A percentile compares a stretch with the other conserved stretches of the same genome.
phyloP scores from a whole-genome alignment of 2,113 vertebrate species.

The Hirundichthys speculiger region DNA sequence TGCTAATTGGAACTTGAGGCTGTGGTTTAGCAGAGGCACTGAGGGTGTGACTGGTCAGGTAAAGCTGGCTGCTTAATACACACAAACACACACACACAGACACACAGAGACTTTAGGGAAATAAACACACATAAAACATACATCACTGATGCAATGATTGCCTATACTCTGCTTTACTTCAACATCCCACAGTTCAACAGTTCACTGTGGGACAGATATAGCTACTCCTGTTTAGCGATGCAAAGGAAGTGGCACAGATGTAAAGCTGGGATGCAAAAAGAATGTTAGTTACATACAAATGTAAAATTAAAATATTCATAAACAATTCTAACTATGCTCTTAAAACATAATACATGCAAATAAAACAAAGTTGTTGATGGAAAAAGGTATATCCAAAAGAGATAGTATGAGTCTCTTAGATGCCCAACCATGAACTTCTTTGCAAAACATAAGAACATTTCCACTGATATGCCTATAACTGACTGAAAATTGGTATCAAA shows the following conservation, averaged over 20 bases:
- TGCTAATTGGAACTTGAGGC: constrained; percentile 66
- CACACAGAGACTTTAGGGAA: constrained; percentile 15
- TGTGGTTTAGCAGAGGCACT: constrained; percentile 73
- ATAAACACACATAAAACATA: constrained; percentile 13
- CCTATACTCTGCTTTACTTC: constrained; percentile 18
- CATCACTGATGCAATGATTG: constrained; percentile 12
- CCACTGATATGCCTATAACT: too few species aligned
- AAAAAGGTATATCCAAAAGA: not conserved
- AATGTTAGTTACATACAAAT: constrained; percentile 34
- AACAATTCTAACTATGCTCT: constrained; percentile 26
- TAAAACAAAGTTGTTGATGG: not conserved
- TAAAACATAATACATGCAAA: constrained; percentile 37
- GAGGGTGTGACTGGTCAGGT: constrained; percentile 63
- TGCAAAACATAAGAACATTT: too few species aligned
- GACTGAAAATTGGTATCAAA: constrained; percentile 1
- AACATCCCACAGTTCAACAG: too few species aligned
- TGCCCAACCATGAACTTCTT: not conserved
- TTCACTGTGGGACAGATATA: constrained; percentile 13
- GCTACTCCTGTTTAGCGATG: constrained; percentile 31
- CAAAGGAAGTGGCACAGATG: constrained; percentile 8
- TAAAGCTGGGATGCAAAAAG: constrained; percentile 24
- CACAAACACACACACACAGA: constrained; percentile 27
- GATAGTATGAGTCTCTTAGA: not conserved
- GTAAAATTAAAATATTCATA: constrained; percentile 5
- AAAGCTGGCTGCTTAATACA: constrained; percentile 63